phyloP scores from a whole-genome alignment of 2,113 vertebrate genomes.

The Copsychus sechellarum region DNA sequence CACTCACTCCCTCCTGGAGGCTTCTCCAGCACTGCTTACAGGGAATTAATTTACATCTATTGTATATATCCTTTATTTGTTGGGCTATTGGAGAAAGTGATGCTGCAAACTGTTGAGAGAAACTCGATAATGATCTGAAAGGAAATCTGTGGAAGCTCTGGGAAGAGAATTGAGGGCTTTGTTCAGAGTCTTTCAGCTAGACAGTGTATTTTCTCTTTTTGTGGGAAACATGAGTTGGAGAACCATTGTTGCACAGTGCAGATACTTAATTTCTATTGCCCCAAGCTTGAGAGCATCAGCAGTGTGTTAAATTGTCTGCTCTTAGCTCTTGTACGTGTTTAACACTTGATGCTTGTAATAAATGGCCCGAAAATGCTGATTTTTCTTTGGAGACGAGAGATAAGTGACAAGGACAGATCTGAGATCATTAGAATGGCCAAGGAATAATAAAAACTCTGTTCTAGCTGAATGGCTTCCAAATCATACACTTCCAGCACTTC shows the following conservation, averaged over 20 bases:
- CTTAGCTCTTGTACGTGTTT: neutral
- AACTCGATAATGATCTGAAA: neutral
- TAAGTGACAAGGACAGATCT: slow-evolving; percentile 42
- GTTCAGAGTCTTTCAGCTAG: neutral
- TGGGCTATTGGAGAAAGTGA: neutral
- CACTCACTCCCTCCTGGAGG: neutral
- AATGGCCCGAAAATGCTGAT: slow-evolving; percentile 44
- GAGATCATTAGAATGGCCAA: neutral
- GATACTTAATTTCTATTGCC: neutral
- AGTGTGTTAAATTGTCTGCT: neutral
- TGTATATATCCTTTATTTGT: neutral
- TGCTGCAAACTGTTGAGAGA: neutral
- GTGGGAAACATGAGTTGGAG: neutral
- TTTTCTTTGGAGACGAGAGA: neutral
- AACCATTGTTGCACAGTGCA: neutral
- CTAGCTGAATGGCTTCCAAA: slow-evolving; percentile 8
- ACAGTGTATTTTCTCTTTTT: neutral
- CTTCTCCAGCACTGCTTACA: neutral
- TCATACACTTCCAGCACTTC: neutral
- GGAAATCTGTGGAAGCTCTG: neutral
- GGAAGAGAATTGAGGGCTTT: neutral
- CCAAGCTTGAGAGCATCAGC: neutral
- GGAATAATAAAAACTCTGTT: slow-evolving; percentile 30
- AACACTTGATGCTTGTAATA: slow-evolving; percentile 28
- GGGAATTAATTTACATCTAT: neutral